Base-by-base conservation (phyloP, 2,888 invertebrate genomes). In the Oscheius sp. region DNA sequence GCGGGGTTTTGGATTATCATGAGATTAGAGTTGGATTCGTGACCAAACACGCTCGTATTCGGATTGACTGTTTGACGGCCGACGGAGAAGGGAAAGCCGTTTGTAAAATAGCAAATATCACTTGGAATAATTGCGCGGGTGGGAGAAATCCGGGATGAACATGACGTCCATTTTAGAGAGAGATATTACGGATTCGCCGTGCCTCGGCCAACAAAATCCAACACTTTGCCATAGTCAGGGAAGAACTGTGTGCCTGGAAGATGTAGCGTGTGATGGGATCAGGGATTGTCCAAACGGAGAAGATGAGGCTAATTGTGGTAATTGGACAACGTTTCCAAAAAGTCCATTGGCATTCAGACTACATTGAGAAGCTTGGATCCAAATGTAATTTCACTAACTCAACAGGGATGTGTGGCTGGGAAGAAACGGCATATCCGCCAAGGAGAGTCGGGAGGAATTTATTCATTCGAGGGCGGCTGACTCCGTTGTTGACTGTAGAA, bases 271-370 rank as follows among this genome's bases (percentile, higher is more conserved):
- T 29, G 69, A 69, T 25, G 69, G 69, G 6, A 23, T 69, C 13
- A 55, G 23, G 7, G 69, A 69, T 18, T 69, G 69, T 35, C 29
- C 55, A 16, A 56, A 53, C 13, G 69, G 69, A 16, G 69, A 69
- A 56, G 69, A 69, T 23, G 69, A 69, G 21, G 35, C 53, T n/a
- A 56, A 55, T 35, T 69, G 69, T 21, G 53, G 69, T 69, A 69
- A 49, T 29, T 46, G 5, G 35, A 9, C 9, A 9, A 3, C 9
- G 5, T 29, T 13, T 35, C 18, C 2, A 21, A 25, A 49, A 27
- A 18, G 7, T n/a, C 0, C 12, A 55, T 55, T 55, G 25, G 55
- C 23, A 55, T 55, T 16, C 55, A 61, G 61, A 61, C 61, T 61
- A 61, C 43, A 43, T 61, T 21, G 21, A 61, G 21, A 61, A 61